Percentiles rank a stretch among this genome's conserved stretches.
phyloP scores from a whole-genome alignment of 2,797 vertebrate genomes.

The Knipowitschia caucasica region DNA sequence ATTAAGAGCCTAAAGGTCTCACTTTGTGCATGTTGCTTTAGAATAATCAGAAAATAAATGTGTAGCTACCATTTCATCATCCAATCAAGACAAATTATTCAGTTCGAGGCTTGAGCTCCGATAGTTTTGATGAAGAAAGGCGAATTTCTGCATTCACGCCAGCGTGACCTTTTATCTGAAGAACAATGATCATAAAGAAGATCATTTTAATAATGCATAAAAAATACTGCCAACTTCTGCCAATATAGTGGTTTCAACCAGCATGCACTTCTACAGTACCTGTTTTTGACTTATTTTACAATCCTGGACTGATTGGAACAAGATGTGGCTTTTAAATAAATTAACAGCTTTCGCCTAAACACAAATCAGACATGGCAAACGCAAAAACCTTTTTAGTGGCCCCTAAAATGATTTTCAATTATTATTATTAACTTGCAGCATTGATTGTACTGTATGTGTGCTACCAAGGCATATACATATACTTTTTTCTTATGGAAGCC shows the following conservation, averaged over 20 bases:
- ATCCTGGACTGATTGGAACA: conserved; percentile 21
- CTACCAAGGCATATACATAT: no score
- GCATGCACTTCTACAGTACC: not conserved
- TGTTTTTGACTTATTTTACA: conserved; percentile 14
- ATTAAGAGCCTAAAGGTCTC: not conserved
- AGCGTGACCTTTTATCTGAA: conserved; percentile 25
- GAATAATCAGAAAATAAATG: conserved; percentile 19
- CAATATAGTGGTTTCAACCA: conserved; percentile 8
- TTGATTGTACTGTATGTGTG: no score
- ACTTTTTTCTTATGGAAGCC: no score
- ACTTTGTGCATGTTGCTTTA: conserved; percentile 20
- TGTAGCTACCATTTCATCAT: conserved; percentile 11
- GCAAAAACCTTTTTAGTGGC: no score
- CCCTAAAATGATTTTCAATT: no score
- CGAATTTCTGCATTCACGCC: conserved; percentile 15
- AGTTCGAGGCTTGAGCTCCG: conserved; percentile 22
- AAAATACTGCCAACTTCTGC: conserved; percentile 18
- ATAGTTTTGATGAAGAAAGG: conserved; percentile 27
- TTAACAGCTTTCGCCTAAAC: conserved; percentile 39
- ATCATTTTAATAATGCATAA: conserved; percentile 23
- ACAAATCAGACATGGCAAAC: no score
- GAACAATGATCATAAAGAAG: conserved; percentile 15
- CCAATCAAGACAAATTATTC: conserved; percentile 34
- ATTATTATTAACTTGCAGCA: no score
- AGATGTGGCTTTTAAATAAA: conserved; percentile 38